phyloP scores from a whole-genome alignment of 2,888 invertebrate species.

The Periphyllus acericola region DNA sequence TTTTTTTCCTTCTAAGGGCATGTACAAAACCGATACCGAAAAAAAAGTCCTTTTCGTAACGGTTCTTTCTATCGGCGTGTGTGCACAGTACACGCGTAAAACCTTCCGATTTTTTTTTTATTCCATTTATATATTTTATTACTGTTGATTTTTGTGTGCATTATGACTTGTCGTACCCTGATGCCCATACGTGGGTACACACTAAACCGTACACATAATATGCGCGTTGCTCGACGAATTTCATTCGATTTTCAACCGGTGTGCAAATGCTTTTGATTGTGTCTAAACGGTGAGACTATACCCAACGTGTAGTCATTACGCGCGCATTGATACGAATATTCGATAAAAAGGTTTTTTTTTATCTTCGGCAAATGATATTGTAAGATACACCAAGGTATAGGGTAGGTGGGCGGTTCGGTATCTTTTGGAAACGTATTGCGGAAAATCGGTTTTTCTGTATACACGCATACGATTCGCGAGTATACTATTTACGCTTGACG shows the following conservation, averaged over 20 bases:
- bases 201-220: too few species aligned
- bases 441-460: neutral
- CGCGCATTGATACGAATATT: neutral
- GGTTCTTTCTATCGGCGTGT: constrained; percentile 11
- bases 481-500: neutral
- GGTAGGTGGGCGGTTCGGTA: neutral
- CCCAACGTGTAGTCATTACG: neutral
- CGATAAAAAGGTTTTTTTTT: neutral
- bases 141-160: constrained; percentile 22
- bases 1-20: neutral
- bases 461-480: neutral
- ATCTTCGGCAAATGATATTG: neutral
- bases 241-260: neutral
- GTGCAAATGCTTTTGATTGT: neutral
- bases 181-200: neutral
- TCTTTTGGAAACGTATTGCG: neutral
- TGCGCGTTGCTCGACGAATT: neutral
- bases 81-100: neutral
- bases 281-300: neutral
- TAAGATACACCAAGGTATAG: neutral
- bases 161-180: neutral
- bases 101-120: neutral
- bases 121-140: neutral
- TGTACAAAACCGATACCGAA: neutral
- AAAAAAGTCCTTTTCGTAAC: constrained; percentile 39